Evolutionary conservation across 64 coral and sea anemone species (phyloP), one percentile per base, ranked within the genome.

Genomic region (Stylophora pistillata): DNA sequence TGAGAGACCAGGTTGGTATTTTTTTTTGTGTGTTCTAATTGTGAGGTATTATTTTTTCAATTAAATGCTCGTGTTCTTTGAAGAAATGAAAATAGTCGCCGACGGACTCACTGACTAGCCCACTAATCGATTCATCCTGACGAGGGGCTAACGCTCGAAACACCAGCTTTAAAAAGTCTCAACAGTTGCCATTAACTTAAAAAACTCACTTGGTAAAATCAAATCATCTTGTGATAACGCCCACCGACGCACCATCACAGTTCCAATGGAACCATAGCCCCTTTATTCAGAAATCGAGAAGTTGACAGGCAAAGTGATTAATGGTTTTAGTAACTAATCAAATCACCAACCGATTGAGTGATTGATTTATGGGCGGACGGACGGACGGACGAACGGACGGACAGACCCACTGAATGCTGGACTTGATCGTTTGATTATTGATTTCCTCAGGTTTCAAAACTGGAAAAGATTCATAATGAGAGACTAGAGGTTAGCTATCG

Each of bases 401-500:
- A 66, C 21, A n/a, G 20, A 66, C 25, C 3, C 7, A 23, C 63
- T 3, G 63, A 18, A 2, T 59, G 58, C 13, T 59, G 2, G 12
- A 18, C 17, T 66, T n/a, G 63, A 21, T 21, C n/a, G 63, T 10
- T n/a, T 10, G 10, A 4, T 66, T 33, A 21, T 88, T 34, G 16
- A 63, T 74, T 85, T 15, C 57, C 29, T 30, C 30, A 91, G 91
- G 96, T 98, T 9, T 72, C 74, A 34, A 98, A 94, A 54, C 70
- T 98, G 10, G 96, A 98, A n/a, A 98, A 98, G 81, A 92, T 94
- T 21, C 96, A 98, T 58, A 53, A 72, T 7, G 92, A 98, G 76
- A 98, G 96, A 53, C 74, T 87, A 87, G 78, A 94, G 72, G 96
- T 98, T 37, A 31, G 61, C 6, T 73, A n/a, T 58, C 37, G 0